Percentiles rank a stretch among this genome's conserved stretches.
Conservation (phyloP, 2,113 vertebrate genomes). For the Leucoraja erinaceus region DNA sequence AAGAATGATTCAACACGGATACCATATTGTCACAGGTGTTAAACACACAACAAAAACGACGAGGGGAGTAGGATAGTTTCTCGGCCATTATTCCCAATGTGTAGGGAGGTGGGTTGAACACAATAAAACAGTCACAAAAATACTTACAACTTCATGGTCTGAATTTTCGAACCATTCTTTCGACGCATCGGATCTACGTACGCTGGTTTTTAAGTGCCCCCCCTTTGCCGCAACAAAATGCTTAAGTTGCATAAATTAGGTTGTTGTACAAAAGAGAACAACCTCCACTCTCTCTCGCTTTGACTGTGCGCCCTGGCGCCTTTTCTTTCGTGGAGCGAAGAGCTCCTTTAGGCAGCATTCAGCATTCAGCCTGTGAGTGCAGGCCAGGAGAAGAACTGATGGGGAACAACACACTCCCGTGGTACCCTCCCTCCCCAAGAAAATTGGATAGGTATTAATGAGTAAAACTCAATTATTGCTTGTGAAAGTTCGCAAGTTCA, state of each 20-base stretch:
- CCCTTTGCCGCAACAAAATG: conserved; percentile 61
- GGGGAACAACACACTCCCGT: background rate
- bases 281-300: conserved; percentile 64
- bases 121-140: background rate
- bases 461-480: conserved; percentile 10
- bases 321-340: conserved; percentile 60
- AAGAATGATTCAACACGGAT: background rate
- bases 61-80: background rate
- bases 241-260: conserved; percentile 72
- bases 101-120: background rate
- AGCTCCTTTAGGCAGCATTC: conserved; percentile 68
- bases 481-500: conserved; percentile 6
- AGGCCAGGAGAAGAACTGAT: conserved; percentile 53
- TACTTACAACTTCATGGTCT: conserved; percentile 50
- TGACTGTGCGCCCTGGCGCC: conserved; percentile 61
- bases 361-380: conserved; percentile 63
- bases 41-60: background rate
- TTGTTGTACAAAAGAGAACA: conserved; percentile 57
- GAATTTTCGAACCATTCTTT: conserved; percentile 41
- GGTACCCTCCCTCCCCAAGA: background rate
- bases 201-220: conserved; percentile 64
- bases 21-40: background rate
- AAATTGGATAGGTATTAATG: conserved; percentile 24
- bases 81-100: background rate
- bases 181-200: conserved; percentile 52